A percentile compares a stretch with the other conserved stretches of the same genome.
These are phyloP conservation scores for Sinonovacula constricta DNA, from an alignment of 1,140 invertebrate genomes.

Conservation along the genomic window DNA sequence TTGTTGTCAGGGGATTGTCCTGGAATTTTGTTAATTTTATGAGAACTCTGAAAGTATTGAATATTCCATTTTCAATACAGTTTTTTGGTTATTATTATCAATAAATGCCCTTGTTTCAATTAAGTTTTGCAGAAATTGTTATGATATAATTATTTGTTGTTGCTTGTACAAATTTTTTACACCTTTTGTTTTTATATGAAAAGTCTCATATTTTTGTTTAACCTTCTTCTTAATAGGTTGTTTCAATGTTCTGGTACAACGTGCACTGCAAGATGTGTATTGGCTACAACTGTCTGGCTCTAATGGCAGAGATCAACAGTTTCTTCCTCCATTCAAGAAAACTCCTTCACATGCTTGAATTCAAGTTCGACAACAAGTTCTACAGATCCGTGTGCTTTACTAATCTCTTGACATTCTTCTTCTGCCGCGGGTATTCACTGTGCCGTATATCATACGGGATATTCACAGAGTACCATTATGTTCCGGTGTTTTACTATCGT, in stretches of 20 bases:
- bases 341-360: constrained; percentile 69
- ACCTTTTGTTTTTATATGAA: not conserved
- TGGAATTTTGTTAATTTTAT: no score
- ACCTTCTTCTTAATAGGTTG: constrained; percentile 68
- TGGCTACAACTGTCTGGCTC: constrained; percentile 70
- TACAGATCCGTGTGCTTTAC: constrained; percentile 61
- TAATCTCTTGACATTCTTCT: constrained; percentile 69
- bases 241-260: constrained; percentile 74
- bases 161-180: not conserved
- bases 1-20: no score
- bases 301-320: constrained; percentile 74
- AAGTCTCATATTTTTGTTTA: not conserved
- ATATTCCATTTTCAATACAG: no score
- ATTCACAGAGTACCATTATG: constrained; percentile 50
- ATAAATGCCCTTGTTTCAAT: no score
- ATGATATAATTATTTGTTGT: not conserved
- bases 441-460: constrained; percentile 61
- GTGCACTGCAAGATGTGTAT: constrained; percentile 64
- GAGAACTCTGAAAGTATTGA: no score
- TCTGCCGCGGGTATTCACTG: constrained; percentile 64
- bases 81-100: no score
- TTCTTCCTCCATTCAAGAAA: constrained; percentile 75
- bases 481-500: constrained; percentile 58
- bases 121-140: no score
- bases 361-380: constrained; percentile 58